Evolutionary conservation across 1,140 invertebrate species (phyloP).

Genomic region (Diorhabda sublineata): DNA sequence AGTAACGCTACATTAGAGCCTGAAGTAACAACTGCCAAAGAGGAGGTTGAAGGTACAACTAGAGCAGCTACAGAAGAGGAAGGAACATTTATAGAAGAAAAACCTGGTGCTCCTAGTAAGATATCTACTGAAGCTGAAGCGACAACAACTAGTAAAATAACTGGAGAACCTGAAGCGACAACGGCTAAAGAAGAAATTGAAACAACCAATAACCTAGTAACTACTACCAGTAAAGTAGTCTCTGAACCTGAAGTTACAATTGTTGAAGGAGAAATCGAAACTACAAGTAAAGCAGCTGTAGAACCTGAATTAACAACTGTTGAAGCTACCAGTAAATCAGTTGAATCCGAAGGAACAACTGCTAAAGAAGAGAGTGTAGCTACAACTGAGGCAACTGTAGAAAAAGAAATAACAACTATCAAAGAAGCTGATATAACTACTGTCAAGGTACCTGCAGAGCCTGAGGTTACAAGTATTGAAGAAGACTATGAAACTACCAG

Average conservation of each 20-base stretch:
- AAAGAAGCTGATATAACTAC: neutral
- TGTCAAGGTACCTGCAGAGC: slow-evolving; percentile 19
- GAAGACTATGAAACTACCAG: neutral
- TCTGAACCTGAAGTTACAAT: no score
- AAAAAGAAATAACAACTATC: neutral
- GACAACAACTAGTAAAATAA: neutral
- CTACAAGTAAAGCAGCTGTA: neutral
- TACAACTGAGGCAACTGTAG: neutral
- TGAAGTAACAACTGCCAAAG: neutral
- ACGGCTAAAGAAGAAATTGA: slow-evolving; percentile 13
- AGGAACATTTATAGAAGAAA: neutral
- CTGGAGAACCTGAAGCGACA: slow-evolving; percentile 17
- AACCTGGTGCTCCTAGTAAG: neutral
- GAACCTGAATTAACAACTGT: slow-evolving; percentile 19
- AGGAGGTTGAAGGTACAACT: slow-evolving; percentile 6
- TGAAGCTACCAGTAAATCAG: slow-evolving; percentile 8
- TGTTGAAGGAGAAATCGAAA: neutral
- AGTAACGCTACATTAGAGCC: slow-evolving; percentile 8
- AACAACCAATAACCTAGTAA: neutral
- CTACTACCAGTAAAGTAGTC: neutral
- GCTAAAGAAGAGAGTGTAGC: neutral
- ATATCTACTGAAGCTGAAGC: neutral
- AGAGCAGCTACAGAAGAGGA: slow-evolving; percentile 10
- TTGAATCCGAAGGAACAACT: slow-evolving; percentile 7
- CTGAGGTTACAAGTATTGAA: slow-evolving; percentile 15